Evolutionary conservation across 2,113 vertebrate species (phyloP), one percentile per base, ranked within the genome.

Genomic region (Tyrannus savana): DNA sequence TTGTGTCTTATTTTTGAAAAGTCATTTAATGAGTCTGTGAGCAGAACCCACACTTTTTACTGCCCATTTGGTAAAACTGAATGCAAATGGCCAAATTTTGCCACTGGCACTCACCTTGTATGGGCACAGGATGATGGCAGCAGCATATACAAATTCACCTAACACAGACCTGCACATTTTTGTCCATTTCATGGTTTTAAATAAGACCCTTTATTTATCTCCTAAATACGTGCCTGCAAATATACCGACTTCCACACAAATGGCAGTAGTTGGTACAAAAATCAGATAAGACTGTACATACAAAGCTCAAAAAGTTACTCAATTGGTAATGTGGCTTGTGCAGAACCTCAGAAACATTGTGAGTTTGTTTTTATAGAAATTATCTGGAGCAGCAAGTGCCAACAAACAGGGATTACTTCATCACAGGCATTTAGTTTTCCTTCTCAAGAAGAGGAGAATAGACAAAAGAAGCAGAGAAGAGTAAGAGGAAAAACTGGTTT

Each of bases 401-500:
- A 96, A 46, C 77, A 77, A 85, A 89, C 67, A 83, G 73, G 58
- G 81, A 92, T 97, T 97, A 74, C 93, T 93, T 96, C 95, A 97
- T 95, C 95, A 62, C 19, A 30, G 87, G 83, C 80, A 91, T 84
- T 93, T 41, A 4, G 68, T 56, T 92, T 84, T 92, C 86, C 83
- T 52, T 75, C 73, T 50, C 76, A 52, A 66, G 74, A 31, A 84
- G 73, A 84, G 30, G 59, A 84, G 63, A 93, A 55, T 21, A 63
- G 71, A 76, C 68, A 79, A 93, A 84, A 77, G 72, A 23, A 81
- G 53, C 42, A 86, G 92, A 85, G 88, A 87, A 25, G 73, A 67
- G 71, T 19, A 89, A 95, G 97, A 96, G 72, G 97, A 97, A 96
- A 97, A 97, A 97, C 97, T 97, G 97, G 97, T 97, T 97, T 78